These are phyloP conservation scores for Drosophila diplacantha DNA, from an alignment of 2,888 invertebrate species.

Conservation along the genomic window DNA sequence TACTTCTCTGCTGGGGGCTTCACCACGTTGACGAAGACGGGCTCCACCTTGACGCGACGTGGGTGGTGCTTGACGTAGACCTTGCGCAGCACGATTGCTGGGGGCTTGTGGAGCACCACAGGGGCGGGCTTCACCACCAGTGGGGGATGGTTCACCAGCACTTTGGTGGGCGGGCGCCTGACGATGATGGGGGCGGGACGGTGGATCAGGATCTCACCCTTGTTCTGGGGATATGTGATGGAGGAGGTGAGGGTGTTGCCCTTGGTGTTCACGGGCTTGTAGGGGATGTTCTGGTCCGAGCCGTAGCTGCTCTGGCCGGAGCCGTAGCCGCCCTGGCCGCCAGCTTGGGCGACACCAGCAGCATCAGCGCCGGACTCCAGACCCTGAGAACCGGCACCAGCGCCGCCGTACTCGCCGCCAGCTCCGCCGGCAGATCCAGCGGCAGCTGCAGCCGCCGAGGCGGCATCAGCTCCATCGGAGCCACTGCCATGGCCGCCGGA, in stretches of 20 bases:
- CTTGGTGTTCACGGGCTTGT: conserved; percentile 70
- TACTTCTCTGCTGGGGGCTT: conserved; percentile 77
- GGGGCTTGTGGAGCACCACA: conserved; percentile 77
- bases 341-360: conserved; percentile 45
- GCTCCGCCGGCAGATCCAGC: conserved; percentile 41
- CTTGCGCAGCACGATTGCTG: conserved; percentile 76
- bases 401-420: conserved; percentile 39
- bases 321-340: conserved; percentile 53
- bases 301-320: conserved; percentile 57
- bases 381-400: conserved; percentile 27
- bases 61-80: conserved; percentile 75
- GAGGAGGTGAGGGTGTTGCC: conserved; percentile 72
- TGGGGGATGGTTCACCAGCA: conserved; percentile 77
- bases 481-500: conserved; percentile 29
- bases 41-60: conserved; percentile 76
- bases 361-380: conserved; percentile 46
- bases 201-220: conserved; percentile 77
- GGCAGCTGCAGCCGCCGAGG: conserved; percentile 46
- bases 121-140: conserved; percentile 77
- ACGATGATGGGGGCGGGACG: conserved; percentile 77
- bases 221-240: conserved; percentile 74
- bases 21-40: conserved; percentile 76
- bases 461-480: conserved; percentile 48
- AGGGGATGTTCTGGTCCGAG: conserved; percentile 67
- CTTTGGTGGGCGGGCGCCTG: conserved; percentile 76